Evolutionary conservation across 1,140 invertebrate genomes (phyloP), one percentile per base, ranked within the genome.

Genomic region (Reticulitermes speratus): DNA sequence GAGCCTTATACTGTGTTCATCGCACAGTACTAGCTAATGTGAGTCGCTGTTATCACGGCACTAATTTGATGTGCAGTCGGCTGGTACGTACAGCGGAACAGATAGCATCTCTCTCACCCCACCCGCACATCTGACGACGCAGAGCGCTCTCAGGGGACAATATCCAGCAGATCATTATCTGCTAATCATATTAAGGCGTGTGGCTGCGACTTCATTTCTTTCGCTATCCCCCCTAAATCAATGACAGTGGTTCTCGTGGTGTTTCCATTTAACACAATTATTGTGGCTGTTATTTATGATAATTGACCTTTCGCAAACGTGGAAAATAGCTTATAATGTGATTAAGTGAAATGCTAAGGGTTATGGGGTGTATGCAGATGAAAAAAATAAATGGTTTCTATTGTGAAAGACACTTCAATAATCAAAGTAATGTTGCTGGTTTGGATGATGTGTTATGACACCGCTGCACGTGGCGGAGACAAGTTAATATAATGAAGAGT

Each of bases 131-230:
- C 45, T 16, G 25, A 19, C 19, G 7, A 7, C 14, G 59, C 59
- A 65, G 59, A 65, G 59, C 1, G 0, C 45, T 16, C 45, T 48
- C 45, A 12, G 45, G 45, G 59, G 59, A 65, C 59, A n/a, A 65
- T n/a, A n/a, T 65, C 21, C 12, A 23, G 14, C 59, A 75, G 65
- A 75, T 75, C n/a, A 75, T 75, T 75, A 75, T 75, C 65, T 75
- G n/a, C 65, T 75, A 75, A 75, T 75, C 65, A 75, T 30, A 75
- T 75, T 75, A 75, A 75, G 65, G 65, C 65, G 65, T 75, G 65
- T 30, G 65, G 65, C n/a, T 75, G 25, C n/a, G n/a, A 75, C 65
- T 75, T 30, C 65, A 75, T 75, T 30, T 30, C 7, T 30, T n/a
- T 75, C 65, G 9, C 14, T 75, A 30, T 75, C n/a, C 65, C 65